Conservation (phyloP, 1,140 invertebrate genomes). For the Euura saliciscinereae region DNA sequence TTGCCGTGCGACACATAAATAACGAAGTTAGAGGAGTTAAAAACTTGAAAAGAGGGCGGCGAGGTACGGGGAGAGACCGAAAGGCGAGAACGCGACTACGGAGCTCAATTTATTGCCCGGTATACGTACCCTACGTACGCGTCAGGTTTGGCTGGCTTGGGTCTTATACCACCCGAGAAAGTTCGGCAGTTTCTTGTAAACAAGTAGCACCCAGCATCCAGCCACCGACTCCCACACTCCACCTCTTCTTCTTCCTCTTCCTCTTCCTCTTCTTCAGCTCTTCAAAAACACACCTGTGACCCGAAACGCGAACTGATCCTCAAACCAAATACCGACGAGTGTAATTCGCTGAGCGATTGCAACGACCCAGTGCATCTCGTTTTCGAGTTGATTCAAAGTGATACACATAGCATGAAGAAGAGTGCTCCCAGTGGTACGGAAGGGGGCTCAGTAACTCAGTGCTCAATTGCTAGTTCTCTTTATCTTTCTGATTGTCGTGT, state of each 20-base stretch:
- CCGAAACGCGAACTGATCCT: too few relatives aligned
- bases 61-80: slow-evolving; percentile 6
- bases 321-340: too few relatives aligned
- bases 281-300: too few relatives aligned
- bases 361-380: too few relatives aligned
- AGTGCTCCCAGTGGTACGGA: too few relatives aligned
- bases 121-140: neutral
- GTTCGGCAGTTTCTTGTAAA: slow-evolving; percentile 14
- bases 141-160: neutral
- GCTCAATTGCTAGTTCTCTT: neutral
- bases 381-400: too few relatives aligned
- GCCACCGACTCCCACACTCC: neutral
- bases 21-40: slow-evolving; percentile 52
- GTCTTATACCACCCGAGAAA: slow-evolving; percentile 8
- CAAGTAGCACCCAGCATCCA: neutral
- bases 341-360: too few relatives aligned
- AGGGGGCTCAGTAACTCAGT: too few relatives aligned
- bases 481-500: neutral
- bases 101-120: neutral
- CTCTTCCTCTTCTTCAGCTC: too few relatives aligned
- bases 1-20: slow-evolving; percentile 47
- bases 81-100: slow-evolving; percentile 7
- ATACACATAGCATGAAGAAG: too few relatives aligned
- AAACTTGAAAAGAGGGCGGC: slow-evolving; percentile 39
- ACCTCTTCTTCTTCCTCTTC: neutral